phyloP scores from a whole-genome alignment of 2,888 invertebrate species.

The Apamea epomidion region DNA sequence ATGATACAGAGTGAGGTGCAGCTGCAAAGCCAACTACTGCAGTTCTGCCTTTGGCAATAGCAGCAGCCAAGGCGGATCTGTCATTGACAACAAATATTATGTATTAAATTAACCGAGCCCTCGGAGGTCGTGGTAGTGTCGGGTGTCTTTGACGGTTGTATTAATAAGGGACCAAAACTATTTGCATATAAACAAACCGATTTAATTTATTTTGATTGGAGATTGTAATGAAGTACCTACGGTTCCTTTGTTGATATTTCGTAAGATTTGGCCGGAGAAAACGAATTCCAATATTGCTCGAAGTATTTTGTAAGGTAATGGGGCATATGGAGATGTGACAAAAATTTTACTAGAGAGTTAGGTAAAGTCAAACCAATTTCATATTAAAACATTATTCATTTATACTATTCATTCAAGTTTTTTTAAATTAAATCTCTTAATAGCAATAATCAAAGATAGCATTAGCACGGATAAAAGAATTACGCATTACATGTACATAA shows the following conservation, averaged over 20 bases:
- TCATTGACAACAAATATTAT: constrained; percentile 32
- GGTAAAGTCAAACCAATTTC: background rate
- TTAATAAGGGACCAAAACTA: constrained; percentile 36
- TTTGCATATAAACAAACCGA: constrained; percentile 57
- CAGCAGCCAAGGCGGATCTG: background rate
- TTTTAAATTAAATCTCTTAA: background rate
- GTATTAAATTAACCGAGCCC: constrained; percentile 13
- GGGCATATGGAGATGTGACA: background rate
- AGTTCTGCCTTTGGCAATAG: background rate
- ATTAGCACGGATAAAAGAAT: background rate
- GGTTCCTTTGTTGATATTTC: background rate
- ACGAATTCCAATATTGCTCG: background rate
- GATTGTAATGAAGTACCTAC: constrained; percentile 27
- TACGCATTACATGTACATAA: too few species aligned
- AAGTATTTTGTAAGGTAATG: background rate
- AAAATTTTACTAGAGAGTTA: background rate
- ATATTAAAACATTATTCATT: background rate
- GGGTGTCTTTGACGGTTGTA: background rate
- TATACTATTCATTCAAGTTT: background rate
- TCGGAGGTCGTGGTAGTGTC: background rate
- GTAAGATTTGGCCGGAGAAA: background rate
- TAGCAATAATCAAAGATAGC: background rate
- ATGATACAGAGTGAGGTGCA: background rate
- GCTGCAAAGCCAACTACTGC: background rate
- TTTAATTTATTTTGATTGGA: constrained; percentile 47